These are phyloP conservation scores for Formicarius rufipectus DNA, from an alignment of 2,113 vertebrate species.

Conservation along the genomic window DNA sequence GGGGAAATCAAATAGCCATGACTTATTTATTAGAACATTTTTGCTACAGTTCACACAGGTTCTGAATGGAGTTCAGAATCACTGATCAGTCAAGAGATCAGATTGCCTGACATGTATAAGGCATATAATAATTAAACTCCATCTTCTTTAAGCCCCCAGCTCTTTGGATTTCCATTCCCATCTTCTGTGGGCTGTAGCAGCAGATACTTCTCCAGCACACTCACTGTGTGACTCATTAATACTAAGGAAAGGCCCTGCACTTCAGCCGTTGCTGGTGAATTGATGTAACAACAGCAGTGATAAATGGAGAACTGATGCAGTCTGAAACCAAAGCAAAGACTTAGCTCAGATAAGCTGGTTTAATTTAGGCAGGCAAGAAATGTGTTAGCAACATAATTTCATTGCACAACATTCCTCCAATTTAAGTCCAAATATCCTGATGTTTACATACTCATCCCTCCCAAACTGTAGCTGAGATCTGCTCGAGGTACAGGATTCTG, in stretches of 20 bases:
- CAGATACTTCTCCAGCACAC: not conserved
- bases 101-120: not conserved
- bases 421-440: not conserved
- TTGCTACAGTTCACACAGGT: not conserved
- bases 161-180: not conserved
- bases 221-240: not conserved
- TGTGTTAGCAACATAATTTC: not conserved
- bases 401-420: not conserved
- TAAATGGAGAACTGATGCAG: not conserved
- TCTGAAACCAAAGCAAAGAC: not conserved
- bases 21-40: constrained; percentile 37
- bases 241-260: not conserved
- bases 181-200: not conserved
- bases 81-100: not conserved
- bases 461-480: not conserved
- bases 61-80: not conserved
- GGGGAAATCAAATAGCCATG: constrained; percentile 25
- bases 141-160: not conserved
- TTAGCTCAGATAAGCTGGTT: not conserved
- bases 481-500: not conserved
- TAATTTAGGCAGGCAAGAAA: not conserved
- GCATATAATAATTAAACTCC: not conserved
- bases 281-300: not conserved
- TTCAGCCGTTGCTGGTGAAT: not conserved
- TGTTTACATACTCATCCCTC: not conserved